Evolutionary conservation across 2,113 vertebrate species (phyloP), one percentile per base, ranked within the genome.

Genomic region (Callorhinus ursinus): DNA sequence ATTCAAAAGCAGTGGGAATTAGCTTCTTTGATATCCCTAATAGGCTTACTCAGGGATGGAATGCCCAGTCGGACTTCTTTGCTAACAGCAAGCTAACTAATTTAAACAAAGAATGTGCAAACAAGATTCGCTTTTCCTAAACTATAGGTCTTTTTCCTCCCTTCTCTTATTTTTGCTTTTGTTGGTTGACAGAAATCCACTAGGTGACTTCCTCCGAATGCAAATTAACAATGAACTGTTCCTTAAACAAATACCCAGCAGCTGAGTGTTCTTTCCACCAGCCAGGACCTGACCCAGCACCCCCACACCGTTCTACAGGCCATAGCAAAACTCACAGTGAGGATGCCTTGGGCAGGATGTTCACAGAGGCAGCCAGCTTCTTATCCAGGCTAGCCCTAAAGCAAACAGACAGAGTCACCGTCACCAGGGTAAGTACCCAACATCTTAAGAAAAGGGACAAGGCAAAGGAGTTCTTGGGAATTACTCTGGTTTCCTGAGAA

Each of bases 311-410:
- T 18, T 39, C 74, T 39, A n/a, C 15, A 2, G 26, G 46, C 82
- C 39, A 16, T 3, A 90, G 94, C 93, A 55, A 71, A 93, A 99
- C 99, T 99, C 98, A 99, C 99, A 99, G 98, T 63, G 99, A 99
- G 0, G 98, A 99, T 81, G 98, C 99, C 97, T 96, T 99, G 16
- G 99, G 98, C 96, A 99, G 98, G 98, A 99, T 99, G 98, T 99
- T 99, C 98, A 99, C 98, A 4, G 98, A 98, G 88, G 99, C 99
- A 57, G 99, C 99, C 98, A 99, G 97, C 71, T 98, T 99, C 98
- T 98, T 99, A 87, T 99, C 99, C 99, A 99, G 99, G 89, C 99
- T 98, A n/a, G 98, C 98, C 98, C 99, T 99, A 97, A 97, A 92
- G 53, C 80, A 96, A 97, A 98, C 67, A 96, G 65, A 97, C 79